Percentiles rank a stretch among this genome's conserved stretches.
Conservation (phyloP, 2,888 invertebrate species). For the Philonicus albiceps region DNA sequence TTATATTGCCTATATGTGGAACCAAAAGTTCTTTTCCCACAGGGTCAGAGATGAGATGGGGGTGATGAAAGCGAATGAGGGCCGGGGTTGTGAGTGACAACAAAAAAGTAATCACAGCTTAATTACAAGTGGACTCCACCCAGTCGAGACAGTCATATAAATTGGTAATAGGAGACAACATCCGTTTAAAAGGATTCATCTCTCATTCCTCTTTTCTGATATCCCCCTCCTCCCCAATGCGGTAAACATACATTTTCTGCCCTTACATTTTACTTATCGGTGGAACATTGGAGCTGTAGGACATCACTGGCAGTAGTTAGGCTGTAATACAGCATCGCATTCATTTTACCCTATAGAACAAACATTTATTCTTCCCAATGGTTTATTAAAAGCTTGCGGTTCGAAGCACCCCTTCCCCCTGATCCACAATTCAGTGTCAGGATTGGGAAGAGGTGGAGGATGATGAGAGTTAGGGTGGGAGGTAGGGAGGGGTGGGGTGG, state of each 20-base stretch:
- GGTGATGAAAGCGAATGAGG: not conserved
- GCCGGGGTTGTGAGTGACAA: not conserved
- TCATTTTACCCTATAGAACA: not conserved
- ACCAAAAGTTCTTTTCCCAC: no score
- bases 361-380: constrained; percentile 30
- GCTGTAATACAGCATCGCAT: not conserved
- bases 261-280: not conserved
- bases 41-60: not conserved
- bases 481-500: no score
- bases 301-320: not conserved
- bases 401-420: not conserved
- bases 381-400: constrained; percentile 32
- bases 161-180: constrained; percentile 5
- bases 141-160: not conserved
- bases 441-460: not conserved
- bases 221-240: no score
- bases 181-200: not conserved
- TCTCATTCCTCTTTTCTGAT: not conserved
- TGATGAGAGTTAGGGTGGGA: no score
- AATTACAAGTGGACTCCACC: constrained; percentile 8
- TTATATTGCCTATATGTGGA: not conserved
- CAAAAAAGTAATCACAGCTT: not conserved
- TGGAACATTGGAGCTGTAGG: not conserved
- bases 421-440: not conserved
- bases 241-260: not conserved